These are phyloP conservation scores for Brachionus asplanchnoidis DNA, from an alignment of 1,140 invertebrate genomes.

Conservation along the genomic window DNA sequence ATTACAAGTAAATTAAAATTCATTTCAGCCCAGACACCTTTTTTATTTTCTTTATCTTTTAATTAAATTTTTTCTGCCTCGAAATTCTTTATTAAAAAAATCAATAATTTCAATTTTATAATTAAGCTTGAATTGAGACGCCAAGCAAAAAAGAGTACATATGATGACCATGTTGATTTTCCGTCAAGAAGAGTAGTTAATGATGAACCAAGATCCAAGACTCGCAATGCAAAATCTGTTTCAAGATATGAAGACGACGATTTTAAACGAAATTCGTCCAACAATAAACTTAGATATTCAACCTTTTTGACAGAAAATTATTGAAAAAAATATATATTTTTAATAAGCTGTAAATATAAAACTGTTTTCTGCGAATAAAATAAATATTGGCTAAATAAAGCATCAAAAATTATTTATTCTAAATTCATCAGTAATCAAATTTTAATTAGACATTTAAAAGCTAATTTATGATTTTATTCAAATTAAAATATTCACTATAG, in stretches of 20 bases:
- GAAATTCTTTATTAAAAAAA: not conserved
- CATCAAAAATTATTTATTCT: not conserved
- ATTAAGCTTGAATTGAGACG: constrained; percentile 21
- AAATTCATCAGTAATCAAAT: not conserved
- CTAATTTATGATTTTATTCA: not conserved
- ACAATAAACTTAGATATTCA: not conserved
- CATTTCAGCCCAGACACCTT: not conserved
- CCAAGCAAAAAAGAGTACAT: not conserved
- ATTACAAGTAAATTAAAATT: constrained; percentile 27
- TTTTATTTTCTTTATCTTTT: not conserved
- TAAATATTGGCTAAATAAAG: not conserved
- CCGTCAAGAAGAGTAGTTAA: not conserved
- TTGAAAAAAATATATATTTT: not conserved
- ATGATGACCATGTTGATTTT: not conserved
- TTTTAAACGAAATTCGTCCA: not conserved
- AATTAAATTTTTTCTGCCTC: not conserved
- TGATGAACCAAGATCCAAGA: not conserved
- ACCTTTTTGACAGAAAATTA: constrained; percentile 14
- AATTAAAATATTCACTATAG: not conserved
- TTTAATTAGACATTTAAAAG: not conserved
- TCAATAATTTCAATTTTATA: not conserved
- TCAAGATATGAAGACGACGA: not conserved
- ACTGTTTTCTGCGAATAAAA: not conserved
- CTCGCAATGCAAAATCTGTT: not conserved
- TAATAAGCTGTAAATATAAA: not conserved